phyloP scores from a whole-genome alignment of 1,140 invertebrate genomes.

The Drosophila equinoxialis region DNA sequence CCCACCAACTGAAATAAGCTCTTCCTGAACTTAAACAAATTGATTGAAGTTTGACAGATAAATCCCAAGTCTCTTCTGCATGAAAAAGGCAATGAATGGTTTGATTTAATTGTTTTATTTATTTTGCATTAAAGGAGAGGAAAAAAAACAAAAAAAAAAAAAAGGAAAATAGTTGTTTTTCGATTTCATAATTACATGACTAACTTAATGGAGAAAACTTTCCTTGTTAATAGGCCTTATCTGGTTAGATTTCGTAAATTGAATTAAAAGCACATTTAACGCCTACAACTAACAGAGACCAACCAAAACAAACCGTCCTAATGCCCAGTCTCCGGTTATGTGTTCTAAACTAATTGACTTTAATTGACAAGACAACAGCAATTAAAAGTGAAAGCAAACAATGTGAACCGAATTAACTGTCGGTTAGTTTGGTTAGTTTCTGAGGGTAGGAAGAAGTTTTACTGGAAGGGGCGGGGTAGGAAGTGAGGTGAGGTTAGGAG shows the following conservation, averaged over 20 bases:
- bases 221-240: conserved; percentile 11
- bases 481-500: not conserved
- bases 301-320: conserved; percentile 15
- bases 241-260: conserved; percentile 48
- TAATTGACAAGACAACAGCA: conserved; percentile 66
- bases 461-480: not conserved
- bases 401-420: conserved; percentile 16
- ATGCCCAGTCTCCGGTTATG: conserved; percentile 32
- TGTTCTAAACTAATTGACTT: conserved; percentile 59
- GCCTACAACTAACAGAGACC: conserved; percentile 51
- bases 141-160: not conserved
- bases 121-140: too few relatives aligned
- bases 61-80: too few relatives aligned
- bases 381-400: conserved; percentile 62
- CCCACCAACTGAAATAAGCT: too few relatives aligned
- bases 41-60: too few relatives aligned
- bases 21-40: too few relatives aligned
- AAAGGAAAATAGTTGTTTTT: not conserved
- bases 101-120: not conserved
- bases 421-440: conserved; percentile 41
- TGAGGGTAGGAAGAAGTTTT: not conserved
- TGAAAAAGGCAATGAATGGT: not conserved
- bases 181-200: conserved; percentile 3
- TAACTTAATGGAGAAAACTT: conserved; percentile 6
- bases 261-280: conserved; percentile 73